Base-by-base conservation (phyloP, 2,113 vertebrate species). In the Cyanistes caeruleus region DNA sequence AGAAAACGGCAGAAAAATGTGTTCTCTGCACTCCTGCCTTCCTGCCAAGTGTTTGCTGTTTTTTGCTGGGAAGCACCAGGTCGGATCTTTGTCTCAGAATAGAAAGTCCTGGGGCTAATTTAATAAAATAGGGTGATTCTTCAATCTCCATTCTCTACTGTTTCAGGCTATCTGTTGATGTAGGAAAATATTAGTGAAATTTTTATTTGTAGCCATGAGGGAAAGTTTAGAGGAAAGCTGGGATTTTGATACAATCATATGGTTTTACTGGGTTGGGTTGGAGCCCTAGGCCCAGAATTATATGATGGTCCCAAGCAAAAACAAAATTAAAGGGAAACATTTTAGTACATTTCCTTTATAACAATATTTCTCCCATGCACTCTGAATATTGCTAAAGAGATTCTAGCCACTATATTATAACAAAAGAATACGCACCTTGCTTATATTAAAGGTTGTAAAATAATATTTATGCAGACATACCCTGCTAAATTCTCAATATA, bases 131-230 rank as follows among this genome's bases (percentile, higher is more conserved):
- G 21, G 15, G 10, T 74, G 64, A 90, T 87, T 90, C 81, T 92
- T 97, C 91, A 76, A 67, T 85, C 51, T 91, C 60, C 24, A 43
- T 63, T 68, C 28, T 74, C 39, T 86, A 75, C 72, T 90, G 75
- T 93, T 93, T 93, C 87, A 90, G 95, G 88, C 90, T 96, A 60
- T 95, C 55, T 68, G 76, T 83, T 95, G 85, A 94, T 70, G 49
- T 68, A 95, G 85, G 79, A 93, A 95, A 88, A 94, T 93, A 87
- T 56, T 80, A 93, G 92, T 89, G 90, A 81, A 90, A 64, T 92
- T 93, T 90, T 96, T 92, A 94, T 95, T 89, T 78, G 48, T 86
- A 92, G 92, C 93, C 72, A 86, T 31, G 37, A 88, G 93, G 90
- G 59, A 84, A 93, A 78, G 16, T 84, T 91, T 86, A 91, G 92